Evolutionary conservation across 2,113 vertebrate species (phyloP).

Genomic region (Tinamus guttatus): DNA sequence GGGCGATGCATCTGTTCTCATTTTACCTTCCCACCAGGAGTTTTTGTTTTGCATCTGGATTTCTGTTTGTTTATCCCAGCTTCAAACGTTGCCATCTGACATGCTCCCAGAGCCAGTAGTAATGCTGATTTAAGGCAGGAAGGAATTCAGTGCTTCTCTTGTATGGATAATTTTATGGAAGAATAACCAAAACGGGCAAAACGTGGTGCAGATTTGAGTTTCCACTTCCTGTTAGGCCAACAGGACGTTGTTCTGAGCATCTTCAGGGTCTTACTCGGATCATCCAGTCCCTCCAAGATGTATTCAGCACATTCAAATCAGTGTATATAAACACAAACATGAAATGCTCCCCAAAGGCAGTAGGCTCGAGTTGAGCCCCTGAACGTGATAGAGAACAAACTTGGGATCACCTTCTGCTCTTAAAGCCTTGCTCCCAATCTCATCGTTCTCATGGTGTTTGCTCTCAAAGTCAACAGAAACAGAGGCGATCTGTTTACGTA

Average conservation of each 20-base stretch:
- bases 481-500: background rate
- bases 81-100: background rate
- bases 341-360: background rate
- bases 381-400: background rate
- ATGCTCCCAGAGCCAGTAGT: background rate
- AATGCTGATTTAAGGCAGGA: background rate
- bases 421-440: background rate
- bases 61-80: background rate
- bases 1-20: background rate
- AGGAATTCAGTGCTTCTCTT: background rate
- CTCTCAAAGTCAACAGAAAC: background rate
- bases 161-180: background rate
- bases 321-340: background rate
- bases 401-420: background rate
- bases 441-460: background rate
- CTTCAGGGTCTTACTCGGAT: background rate
- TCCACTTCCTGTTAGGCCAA: background rate
- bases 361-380: background rate
- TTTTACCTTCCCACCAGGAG: background rate
- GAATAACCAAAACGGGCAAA: background rate
- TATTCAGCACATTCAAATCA: background rate
- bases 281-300: background rate
- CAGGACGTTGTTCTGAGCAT: background rate
- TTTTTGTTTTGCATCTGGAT: slow-evolving; percentile 32
- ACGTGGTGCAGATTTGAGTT: background rate